Base-by-base conservation (phyloP, 2,797 vertebrate species). In the Gila robusta region DNA sequence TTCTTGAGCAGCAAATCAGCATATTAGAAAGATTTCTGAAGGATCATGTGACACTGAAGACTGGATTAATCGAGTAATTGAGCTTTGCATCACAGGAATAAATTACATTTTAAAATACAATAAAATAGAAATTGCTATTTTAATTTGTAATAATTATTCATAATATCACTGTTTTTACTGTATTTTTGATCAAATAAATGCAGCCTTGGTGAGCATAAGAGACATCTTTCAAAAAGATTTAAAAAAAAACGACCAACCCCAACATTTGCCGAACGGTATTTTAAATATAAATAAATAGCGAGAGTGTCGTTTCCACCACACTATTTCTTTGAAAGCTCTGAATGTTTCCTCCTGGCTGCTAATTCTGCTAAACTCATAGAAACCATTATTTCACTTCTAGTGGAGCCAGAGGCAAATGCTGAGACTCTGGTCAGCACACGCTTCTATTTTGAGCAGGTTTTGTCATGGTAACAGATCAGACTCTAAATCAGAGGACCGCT, bases 391-490 rank as follows among this genome's bases (percentile, higher is more conserved):
- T 21, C 19, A 23, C 41, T 49, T 47, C 26, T 49, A 32, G 11
- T 47, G 19, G 28, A 23, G 81, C 44, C 26, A 8, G n/a, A 82
- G 69, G n/a, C 23, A 28, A 82, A 71, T 6, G n/a, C 80, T 72
- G 35, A 19, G 6, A 59, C 81, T 72, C 70, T n/a, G 26, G 79
- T 67, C 79, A 69, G 79, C 44, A 67, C 14, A 21, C 39, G 9
- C 72, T 54, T 66, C 72, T 84, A 84, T 77, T 84, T 66, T 56
- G 32, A 76, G 73, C 39, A 0, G 73, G 3, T 77, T 84, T 77
- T 77, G 82, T 84, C 82, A 84, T 67, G 82, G 82, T 77, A 69
- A 77, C 23, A 84, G 82, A 84, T 84, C 54, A 84, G 73, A 54
- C 26, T 26, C 41, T 67, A 23, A 67, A 77, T 84, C 72, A 84